Evolutionary conservation across 1,140 invertebrate genomes (phyloP).

Genomic region (Thereuonema tuberculata): DNA sequence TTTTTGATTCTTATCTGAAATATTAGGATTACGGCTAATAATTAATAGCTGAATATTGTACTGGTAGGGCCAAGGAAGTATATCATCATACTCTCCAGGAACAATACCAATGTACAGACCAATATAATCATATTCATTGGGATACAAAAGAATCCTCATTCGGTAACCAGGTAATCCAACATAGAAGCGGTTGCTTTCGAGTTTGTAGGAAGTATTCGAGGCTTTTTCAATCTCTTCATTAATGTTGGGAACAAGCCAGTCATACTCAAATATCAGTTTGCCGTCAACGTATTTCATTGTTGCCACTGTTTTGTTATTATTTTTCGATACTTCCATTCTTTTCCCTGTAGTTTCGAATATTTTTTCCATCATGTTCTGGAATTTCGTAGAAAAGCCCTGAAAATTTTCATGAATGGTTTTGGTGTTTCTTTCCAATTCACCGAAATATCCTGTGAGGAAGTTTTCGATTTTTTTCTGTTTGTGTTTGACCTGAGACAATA

Average conservation of each 20-base stretch:
- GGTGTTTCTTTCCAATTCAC: too few relatives aligned
- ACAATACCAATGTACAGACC: background rate
- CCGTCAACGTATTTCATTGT: background rate
- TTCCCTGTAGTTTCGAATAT: too few relatives aligned
- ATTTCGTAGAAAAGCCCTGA: too few relatives aligned
- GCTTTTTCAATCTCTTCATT: background rate
- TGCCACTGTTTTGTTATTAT: background rate
- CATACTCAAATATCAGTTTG: background rate
- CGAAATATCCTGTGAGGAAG: too few relatives aligned
- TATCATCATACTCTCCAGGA: slow-evolving; percentile 4
- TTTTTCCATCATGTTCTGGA: too few relatives aligned
- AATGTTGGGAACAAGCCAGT: slow-evolving; percentile 4
- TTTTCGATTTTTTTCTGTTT: too few relatives aligned
- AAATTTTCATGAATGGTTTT: too few relatives aligned
- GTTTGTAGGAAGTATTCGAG: background rate
- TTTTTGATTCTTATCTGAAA: background rate
- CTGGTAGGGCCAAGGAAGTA: slow-evolving; percentile 1
- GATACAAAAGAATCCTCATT: background rate
- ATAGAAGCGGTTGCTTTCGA: background rate
- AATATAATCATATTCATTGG: background rate
- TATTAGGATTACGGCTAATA: background rate
- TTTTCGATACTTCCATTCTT: too few relatives aligned
- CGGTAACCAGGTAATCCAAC: background rate
- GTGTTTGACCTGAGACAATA: too few relatives aligned
- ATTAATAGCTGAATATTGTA: background rate